Evolutionary conservation across 2,113 vertebrate species (phyloP).

Genomic region (Ammodytes dubius): DNA sequence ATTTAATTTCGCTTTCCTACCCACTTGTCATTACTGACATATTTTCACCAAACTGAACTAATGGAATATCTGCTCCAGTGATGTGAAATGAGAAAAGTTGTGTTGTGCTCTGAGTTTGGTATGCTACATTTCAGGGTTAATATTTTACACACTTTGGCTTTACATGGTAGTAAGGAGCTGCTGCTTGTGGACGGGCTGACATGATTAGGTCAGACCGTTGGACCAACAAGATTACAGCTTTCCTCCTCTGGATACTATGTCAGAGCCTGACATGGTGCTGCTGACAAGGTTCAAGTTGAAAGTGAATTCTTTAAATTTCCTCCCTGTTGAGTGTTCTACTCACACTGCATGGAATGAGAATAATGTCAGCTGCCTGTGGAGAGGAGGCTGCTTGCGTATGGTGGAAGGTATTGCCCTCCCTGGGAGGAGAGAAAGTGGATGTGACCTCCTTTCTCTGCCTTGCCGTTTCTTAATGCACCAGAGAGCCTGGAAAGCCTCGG

Average conservation of each 20-base stretch:
- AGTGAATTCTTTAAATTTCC: conserved; percentile 46
- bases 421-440: conserved; percentile 16
- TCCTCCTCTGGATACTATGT: conserved; percentile 7
- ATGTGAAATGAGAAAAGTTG: too few relatives aligned
- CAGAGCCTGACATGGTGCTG: conserved; percentile 13
- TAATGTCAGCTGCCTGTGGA: conserved; percentile 51
- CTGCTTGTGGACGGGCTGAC: background rate
- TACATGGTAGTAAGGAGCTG: background rate
- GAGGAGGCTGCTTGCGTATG: conserved; percentile 3
- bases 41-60: background rate
- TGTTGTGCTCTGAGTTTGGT: too few relatives aligned
- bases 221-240: background rate
- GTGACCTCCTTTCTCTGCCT: conserved; percentile 56
- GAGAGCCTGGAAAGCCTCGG: background rate
- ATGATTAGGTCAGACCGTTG: background rate
- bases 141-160: background rate
- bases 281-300: conserved; percentile 6
- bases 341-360: conserved; percentile 56
- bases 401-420: conserved; percentile 26
- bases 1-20: background rate
- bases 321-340: conserved; percentile 32
- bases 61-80: background rate
- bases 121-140: too few relatives aligned
- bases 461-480: conserved; percentile 17
- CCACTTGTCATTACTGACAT: background rate